Conservation (phyloP, 2,113 vertebrate genomes). For the Mormoops blainvillei region DNA sequence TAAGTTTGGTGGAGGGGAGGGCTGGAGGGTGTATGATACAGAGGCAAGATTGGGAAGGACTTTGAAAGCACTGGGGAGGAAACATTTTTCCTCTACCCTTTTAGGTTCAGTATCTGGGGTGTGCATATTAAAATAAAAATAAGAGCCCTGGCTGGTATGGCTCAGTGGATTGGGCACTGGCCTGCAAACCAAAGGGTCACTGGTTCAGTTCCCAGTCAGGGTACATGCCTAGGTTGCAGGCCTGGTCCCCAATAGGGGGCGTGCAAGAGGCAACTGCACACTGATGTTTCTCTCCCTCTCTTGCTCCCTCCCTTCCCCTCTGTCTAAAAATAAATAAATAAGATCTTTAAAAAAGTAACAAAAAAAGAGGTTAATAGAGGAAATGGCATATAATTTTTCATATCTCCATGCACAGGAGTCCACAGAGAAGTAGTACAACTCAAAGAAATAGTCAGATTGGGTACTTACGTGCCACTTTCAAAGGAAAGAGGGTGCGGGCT, state of each 20-base stretch:
- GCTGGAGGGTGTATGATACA: background rate
- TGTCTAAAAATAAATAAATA: no score
- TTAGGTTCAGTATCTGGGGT: background rate
- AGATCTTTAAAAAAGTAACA: no score
- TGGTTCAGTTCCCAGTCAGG: no score
- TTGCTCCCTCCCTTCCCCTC: no score
- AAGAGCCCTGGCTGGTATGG: no score
- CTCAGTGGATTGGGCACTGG: no score
- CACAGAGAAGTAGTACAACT: background rate
- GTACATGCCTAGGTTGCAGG: no score
- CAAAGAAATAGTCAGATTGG: background rate
- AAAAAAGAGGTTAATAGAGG: background rate
- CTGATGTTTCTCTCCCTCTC: no score
- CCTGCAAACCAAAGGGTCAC: no score
- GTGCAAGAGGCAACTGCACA: no score
- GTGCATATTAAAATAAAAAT: background rate
- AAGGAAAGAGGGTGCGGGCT: background rate
- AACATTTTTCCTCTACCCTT: background rate
- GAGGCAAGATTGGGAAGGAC: background rate
- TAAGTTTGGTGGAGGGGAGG: background rate
- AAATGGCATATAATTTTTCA: background rate
- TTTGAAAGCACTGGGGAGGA: background rate
- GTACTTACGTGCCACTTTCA: background rate
- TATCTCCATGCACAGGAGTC: background rate
- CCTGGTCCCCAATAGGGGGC: no score